Evolutionary conservation across 1,140 invertebrate species (phyloP), one percentile per base, ranked within the genome.

Genomic region (Atta texana): DNA sequence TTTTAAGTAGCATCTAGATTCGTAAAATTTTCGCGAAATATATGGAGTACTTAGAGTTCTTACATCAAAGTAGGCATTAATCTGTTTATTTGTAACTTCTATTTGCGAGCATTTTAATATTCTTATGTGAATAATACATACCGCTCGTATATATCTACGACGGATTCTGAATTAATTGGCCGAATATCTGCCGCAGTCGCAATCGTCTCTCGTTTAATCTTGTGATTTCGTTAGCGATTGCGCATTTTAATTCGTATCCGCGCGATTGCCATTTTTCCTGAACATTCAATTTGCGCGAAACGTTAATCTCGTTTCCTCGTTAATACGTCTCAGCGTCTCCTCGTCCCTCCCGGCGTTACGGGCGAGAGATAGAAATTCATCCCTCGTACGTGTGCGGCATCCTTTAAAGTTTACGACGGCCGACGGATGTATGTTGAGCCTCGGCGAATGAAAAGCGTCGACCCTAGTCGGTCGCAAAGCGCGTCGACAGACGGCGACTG

Each of bases 311-410:
- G 82, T 89, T 89, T 72, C 59, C 69, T 61, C 77, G 71, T 66
- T 85, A 87, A 85, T 75, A 84, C 80, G 69, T 74, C 80, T 84
- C 80, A 61, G 24, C 18, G 28, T 87, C 39, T 28, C 21, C 51
- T 12, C 4, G 1, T 7, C 18, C 44, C 3, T 14, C 39, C 53
- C 39, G 55, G 51, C 44, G 10, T 84, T 59, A 34, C 49, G 55
- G 68, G 31, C 51, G 81, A 72, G 81, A 85, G 81, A 76, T 87
- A 87, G 86, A 85, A 87, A 89, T 85, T 89, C 88, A 66, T 72
- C 74, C 39, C 12, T 28, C 28, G 69, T 71, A 88, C 88, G 86
- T 88, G 88, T 87, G 66, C 81, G 61, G 89, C 80, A 87, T 87
- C 80, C 74, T 71, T 80, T 61, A 69, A 81, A 74, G 55, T 89